Base-by-base conservation (phyloP, 2,888 invertebrate genomes). In the Cryptops parisi region DNA sequence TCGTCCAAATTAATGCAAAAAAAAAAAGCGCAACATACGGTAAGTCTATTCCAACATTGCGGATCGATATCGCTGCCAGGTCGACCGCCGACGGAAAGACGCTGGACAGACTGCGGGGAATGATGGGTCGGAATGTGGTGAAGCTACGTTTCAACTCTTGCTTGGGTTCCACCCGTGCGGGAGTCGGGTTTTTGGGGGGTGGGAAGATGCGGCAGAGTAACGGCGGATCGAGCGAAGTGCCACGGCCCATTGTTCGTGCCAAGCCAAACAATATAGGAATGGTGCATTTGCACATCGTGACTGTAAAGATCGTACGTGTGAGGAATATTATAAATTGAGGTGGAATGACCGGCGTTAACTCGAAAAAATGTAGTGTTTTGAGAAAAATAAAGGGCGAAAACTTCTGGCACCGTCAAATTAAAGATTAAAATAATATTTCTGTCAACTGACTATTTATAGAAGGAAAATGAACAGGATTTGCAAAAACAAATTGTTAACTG, bases 221-320 rank as follows among this genome's bases (percentile, higher is more conserved):
- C 0, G 93, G 83, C 0, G 82, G 82, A 55, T 84, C 84, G 4
- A 78, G 75, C 1, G 80, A 78, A 1, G 84, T 79, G 66, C 86
- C 85, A 15, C 97, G 76, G 0, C 96, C 96, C 78, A 97, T 82
- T 0, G 97, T 88, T 47, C 97, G 73, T 0, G 85, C 81, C 57
- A 94, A 68, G 0, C 97, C 91, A 52, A 98, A 80, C 1, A 96
- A 72, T 57, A 87, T 75, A 4, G 94, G 94, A 21, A 94, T 78
- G 1, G 84, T 81, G 23, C 82, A 81, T 65, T 85, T 84, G 68
- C 90, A 91, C 2, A 93, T 70, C 56, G 84, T 82, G n/a, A 82
- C 76, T 77, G 64, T 12, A 63, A 63, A 22, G 44, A 53, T 54
- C 62, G 65, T 22, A 19, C 15, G 19, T 38, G 19, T 38, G 2